phyloP scores from a whole-genome alignment of 2,113 vertebrate species.

The Paedocypris sp. region DNA sequence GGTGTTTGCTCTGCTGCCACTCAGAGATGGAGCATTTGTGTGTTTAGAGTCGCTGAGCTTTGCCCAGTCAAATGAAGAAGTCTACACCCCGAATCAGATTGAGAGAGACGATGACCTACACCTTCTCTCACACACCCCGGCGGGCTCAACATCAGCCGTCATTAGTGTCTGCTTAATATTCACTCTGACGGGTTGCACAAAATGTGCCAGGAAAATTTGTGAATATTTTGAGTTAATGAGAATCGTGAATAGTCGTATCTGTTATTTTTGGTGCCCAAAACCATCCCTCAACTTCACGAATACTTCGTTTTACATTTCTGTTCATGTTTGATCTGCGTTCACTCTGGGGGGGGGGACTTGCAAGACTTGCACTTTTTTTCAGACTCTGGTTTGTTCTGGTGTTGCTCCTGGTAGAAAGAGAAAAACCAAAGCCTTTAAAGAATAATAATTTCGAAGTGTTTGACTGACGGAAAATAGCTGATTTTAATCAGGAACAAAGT shows the following conservation, averaged over 20 bases:
- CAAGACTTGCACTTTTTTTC: too few relatives aligned
- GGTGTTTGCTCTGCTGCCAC: constrained; percentile 50
- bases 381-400: too few relatives aligned
- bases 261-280: background rate
- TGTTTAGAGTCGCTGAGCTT: constrained; percentile 29
- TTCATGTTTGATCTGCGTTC: background rate
- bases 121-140: background rate
- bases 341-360: background rate
- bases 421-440: too few relatives aligned
- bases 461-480: too few relatives aligned
- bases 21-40: constrained; percentile 15
- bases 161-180: constrained; percentile 17
- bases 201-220: background rate
- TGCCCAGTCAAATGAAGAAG: constrained; percentile 23
- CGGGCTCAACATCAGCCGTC: constrained; percentile 1
- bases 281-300: background rate
- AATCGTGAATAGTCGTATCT: background rate
- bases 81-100: too few relatives aligned
- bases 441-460: too few relatives aligned
- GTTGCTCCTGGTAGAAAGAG: too few relatives aligned
- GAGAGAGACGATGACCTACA: background rate
- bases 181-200: background rate
- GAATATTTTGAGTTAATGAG: constrained; percentile 6
- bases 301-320: background rate
- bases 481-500: too few relatives aligned